Evolutionary conservation across 2,888 invertebrate species (phyloP).

Genomic region (Scotopteryx bipunctaria): DNA sequence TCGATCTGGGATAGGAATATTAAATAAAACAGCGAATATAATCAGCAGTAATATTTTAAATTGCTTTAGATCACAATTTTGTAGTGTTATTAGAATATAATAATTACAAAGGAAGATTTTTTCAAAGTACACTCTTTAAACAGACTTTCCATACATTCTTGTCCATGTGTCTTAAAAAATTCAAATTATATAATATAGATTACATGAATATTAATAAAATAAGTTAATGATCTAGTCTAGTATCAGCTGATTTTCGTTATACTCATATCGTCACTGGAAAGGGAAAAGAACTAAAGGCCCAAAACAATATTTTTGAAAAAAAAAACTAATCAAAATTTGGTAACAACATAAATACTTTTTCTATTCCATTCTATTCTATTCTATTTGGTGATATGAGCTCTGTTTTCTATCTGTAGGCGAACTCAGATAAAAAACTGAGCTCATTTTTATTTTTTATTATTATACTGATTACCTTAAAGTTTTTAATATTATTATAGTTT

Average conservation of each 20-base stretch:
- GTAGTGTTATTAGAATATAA: conserved; percentile 82
- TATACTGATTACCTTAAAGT: too few relatives aligned
- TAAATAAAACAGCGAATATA: conserved; percentile 67
- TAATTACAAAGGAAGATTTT: conserved; percentile 82
- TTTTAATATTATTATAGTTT: too few relatives aligned
- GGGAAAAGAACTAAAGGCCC: too few relatives aligned
- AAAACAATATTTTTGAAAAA: too few relatives aligned
- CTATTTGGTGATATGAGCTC: too few relatives aligned
- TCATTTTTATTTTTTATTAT: too few relatives aligned
- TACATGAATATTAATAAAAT: not conserved
- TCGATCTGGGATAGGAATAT: not conserved
- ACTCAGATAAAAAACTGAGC: too few relatives aligned
- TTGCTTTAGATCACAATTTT: conserved; percentile 83
- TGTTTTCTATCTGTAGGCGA: too few relatives aligned
- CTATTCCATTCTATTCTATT: too few relatives aligned
- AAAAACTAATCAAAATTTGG: too few relatives aligned
- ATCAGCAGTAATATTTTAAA: conserved; percentile 83
- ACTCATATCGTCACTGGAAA: too few relatives aligned
- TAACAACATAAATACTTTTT: too few relatives aligned
- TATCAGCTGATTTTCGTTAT: not conserved
- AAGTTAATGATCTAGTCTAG: not conserved
- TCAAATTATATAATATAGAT: conserved; percentile 10
- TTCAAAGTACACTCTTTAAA: conserved; percentile 72
- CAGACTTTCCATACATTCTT: conserved; percentile 52
- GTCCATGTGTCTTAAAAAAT: conserved; percentile 45